Evolutionary conservation across 2,888 invertebrate genomes (phyloP).

Genomic region (Drosophila lutescens): DNA sequence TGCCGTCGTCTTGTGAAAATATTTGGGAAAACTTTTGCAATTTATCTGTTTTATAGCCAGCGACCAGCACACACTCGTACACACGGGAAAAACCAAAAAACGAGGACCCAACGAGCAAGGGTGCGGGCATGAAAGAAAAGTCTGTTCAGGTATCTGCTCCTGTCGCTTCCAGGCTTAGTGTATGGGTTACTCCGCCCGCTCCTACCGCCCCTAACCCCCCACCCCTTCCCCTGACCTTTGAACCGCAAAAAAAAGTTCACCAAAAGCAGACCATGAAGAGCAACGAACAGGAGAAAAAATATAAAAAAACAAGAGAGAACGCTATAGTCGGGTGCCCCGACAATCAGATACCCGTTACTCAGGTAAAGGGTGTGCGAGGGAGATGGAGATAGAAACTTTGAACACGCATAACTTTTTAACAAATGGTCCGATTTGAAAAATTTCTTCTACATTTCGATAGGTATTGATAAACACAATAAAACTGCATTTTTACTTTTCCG

Average conservation of each 20-base stretch:
- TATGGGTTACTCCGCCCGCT: not conserved
- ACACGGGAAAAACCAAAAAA: constrained; percentile 32
- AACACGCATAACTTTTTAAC: too few relatives aligned
- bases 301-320: too few relatives aligned
- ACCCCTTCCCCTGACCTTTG: not conserved
- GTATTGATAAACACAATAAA: too few relatives aligned
- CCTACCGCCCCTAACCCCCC: too few relatives aligned
- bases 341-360: too few relatives aligned
- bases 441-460: too few relatives aligned
- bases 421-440: too few relatives aligned
- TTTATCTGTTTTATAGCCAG: constrained; percentile 77
- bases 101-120: not conserved
- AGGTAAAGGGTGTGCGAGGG: too few relatives aligned
- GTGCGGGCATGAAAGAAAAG: constrained; percentile 6
- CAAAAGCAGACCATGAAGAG: constrained; percentile 12
- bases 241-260: constrained; percentile 1
- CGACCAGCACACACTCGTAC: constrained; percentile 39
- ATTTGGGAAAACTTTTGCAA: constrained; percentile 77
- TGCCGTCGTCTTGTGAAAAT: constrained; percentile 72
- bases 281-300: constrained; percentile 12
- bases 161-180: constrained; percentile 61
- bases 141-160: constrained; percentile 61
- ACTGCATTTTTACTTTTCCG: too few relatives aligned
- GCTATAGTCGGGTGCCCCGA: too few relatives aligned
- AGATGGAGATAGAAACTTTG: too few relatives aligned